Evolutionary conservation across 2,797 vertebrate genomes (phyloP), one percentile per base, ranked within the genome.

Genomic region (Pseudochirops corinnae): DNA sequence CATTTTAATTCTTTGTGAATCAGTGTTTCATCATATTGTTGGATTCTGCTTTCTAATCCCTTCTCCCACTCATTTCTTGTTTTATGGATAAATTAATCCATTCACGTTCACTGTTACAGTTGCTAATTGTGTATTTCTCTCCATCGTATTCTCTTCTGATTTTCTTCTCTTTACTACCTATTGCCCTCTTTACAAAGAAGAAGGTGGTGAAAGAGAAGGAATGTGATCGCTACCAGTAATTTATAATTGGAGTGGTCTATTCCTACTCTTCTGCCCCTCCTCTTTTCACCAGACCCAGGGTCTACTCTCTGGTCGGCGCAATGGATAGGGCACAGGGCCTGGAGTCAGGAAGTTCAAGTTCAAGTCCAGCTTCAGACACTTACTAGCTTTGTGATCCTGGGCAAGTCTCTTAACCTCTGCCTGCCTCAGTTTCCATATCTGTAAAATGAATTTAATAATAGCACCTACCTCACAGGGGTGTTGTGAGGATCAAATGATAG

Each of bases 241-340:
- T 82, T 82, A 82, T 82, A 82, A 82, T 82, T 82, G 74, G 74
- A 82, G 74, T 82, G 74, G 74, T 82, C 74, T 82, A 82, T 82
- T 82, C 74, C 74, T 82, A 82, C 74, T 82, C 74, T 82, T 82
- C 74, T 82, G 74, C 74, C 39, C 74, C 74, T 82, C 74, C 74
- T 82, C 74, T 46, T 82, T 82, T 82, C 74, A 46, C 74, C 74
- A 82, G 11, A 46, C 21, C 39, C 74, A 82, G 39, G 74, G n/a
- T 82, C 39, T 21, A 82, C 2, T 46, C 39, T 82, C 74, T 82
- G 74, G 39, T 82, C 74, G 74, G 39, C 74, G 0, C 39, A 46
- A 39, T 24, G 74, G 74, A 82, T 82, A 82, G 74, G 39, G 74
- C 6, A 0, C 74, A 82, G 74, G 74, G n/a, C 74, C 74, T 82